phyloP scores from a whole-genome alignment of 2,113 vertebrate species.

The Elephantulus edwardii region DNA sequence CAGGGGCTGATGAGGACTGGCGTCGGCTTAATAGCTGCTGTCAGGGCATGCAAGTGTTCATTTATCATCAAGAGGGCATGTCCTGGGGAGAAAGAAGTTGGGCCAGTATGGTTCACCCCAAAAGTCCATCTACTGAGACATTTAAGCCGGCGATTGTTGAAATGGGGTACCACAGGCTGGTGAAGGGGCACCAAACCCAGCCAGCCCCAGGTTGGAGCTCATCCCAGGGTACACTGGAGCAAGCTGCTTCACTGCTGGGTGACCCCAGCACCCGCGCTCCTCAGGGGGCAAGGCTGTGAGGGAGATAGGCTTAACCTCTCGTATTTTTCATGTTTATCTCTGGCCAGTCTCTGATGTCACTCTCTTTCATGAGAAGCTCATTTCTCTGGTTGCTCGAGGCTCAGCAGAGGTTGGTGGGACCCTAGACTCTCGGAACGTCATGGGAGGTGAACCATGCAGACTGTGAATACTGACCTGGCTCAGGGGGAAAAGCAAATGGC shows the following conservation, averaged over 20 bases:
- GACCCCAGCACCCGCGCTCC: neutral
- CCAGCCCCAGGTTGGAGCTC: neutral
- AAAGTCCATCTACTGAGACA: neutral
- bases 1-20: slow-evolving; percentile 16
- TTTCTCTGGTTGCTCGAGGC: neutral
- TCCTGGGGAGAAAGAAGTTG: slow-evolving; percentile 39
- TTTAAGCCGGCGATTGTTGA: slow-evolving; percentile 11
- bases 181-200: neutral
- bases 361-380: neutral
- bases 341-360: neutral
- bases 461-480: fast-evolving
- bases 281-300: neutral
- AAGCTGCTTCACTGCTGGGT: neutral
- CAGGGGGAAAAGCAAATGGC: neutral
- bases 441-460: neutral
- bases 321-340: fast-evolving
- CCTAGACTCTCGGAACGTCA: neutral
- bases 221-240: neutral
- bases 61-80: slow-evolving; percentile 55
- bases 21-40: slow-evolving; percentile 54
- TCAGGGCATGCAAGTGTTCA: slow-evolving; percentile 35
- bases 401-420: neutral
- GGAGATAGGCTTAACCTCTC: neutral
- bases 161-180: neutral
- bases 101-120: slow-evolving; percentile 6